Base-by-base conservation (phyloP, 2,888 invertebrate genomes). In the Brachypterus glaber region DNA sequence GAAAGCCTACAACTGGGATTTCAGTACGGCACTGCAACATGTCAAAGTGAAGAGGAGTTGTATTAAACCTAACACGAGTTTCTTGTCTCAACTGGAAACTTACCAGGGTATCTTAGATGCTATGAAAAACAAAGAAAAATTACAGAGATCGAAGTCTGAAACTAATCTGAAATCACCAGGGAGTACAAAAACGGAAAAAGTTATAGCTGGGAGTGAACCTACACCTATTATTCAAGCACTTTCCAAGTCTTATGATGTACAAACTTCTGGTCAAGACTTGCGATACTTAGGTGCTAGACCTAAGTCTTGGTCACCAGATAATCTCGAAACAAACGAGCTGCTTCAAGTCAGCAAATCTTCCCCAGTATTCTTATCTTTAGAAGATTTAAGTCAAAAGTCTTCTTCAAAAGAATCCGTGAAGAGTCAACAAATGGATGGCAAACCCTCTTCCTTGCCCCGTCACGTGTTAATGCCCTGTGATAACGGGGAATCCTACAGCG, bases 1-100 rank as follows among this genome's bases (percentile, higher is more conserved):
- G 97, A 97, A 97, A 68, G 91, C 92, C 13, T 87, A 86, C 66
- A 86, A 88, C 60, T 92, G 91, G 92, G 82, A 88, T 56, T 84
- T 95, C 56, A 78, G 85, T 43, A 80, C 85, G 54, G 92, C 97
- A 2, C 71, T 89, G 54, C 79, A 82, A 44, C 87, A 89, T 66
- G 96, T 97, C 0, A 92, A 90, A 65, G 76, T 83, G 43, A 87
- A 88, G 59, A 75, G 98, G 16, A 87, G 74, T 59, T 95, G 95
- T 66, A 90, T 97, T 49, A 92, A 93, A 62, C 98, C 98, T 7
- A 98, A 98, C 68, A 82, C 79, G 35, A 93, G 89, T 58, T 98
- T 98, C 69, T 73, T 93, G 53, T 76, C 82, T 53, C 97, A 98
- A 66, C 72, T 98, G 52, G 89, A 91, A 68, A 95, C 89, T 8